phyloP scores from a whole-genome alignment of 2,113 vertebrate genomes.

The Oncorhynchus clarkii region DNA sequence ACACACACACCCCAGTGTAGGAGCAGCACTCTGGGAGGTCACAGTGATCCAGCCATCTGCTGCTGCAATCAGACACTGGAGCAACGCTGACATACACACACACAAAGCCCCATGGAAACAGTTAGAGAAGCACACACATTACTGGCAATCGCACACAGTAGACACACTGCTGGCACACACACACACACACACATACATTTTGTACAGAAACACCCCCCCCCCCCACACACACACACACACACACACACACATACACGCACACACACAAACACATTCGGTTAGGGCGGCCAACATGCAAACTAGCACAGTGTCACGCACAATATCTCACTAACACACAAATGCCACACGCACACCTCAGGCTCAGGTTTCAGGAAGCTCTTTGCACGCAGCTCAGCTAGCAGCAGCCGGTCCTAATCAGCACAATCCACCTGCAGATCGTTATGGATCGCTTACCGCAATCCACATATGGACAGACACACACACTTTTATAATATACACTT shows the following conservation, averaged over 20 bases:
- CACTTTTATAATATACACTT: slow-evolving; percentile 45
- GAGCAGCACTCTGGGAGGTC: slow-evolving; percentile 59
- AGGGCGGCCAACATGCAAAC: slow-evolving; percentile 43
- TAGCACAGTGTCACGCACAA: slow-evolving; percentile 4
- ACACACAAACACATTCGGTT: slow-evolving; percentile 39
- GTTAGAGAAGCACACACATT: not conserved
- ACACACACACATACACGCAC: slow-evolving; percentile 29
- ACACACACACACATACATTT: not conserved
- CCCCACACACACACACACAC: slow-evolving; percentile 3
- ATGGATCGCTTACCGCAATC: slow-evolving; percentile 73
- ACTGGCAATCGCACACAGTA: too few species aligned
- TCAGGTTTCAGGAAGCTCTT: slow-evolving; percentile 77
- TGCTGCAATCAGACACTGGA: slow-evolving; percentile 65
- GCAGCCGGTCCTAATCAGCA: slow-evolving; percentile 76
- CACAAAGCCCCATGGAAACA: slow-evolving; percentile 12
- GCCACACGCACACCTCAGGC: slow-evolving; percentile 40
- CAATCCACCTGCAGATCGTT: slow-evolving; percentile 78
- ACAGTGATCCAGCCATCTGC: slow-evolving; percentile 71
- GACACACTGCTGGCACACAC: not conserved
- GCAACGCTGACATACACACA: slow-evolving; percentile 35
- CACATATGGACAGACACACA: slow-evolving; percentile 26
- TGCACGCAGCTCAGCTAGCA: slow-evolving; percentile 73
- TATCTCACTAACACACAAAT: slow-evolving; percentile 7
- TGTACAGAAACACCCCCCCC: not conserved
- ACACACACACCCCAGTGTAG: slow-evolving; percentile 25